phyloP scores from a whole-genome alignment of 2,888 invertebrate species.

The Dioctria rufipes region DNA sequence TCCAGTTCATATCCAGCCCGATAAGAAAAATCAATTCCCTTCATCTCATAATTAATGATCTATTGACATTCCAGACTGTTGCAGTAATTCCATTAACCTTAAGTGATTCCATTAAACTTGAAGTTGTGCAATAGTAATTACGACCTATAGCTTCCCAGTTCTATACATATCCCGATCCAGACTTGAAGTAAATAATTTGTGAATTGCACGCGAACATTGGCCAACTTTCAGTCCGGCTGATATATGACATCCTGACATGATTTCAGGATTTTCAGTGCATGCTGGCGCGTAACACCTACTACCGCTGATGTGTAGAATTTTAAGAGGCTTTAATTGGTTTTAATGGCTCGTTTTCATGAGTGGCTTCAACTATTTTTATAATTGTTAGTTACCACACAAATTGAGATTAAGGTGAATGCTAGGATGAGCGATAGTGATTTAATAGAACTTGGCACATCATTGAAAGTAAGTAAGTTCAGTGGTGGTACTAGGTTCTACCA shows the following conservation, averaged over 20 bases:
- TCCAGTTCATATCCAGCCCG: too few species aligned
- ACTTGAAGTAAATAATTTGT: background rate
- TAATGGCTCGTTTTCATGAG: conserved; percentile 10
- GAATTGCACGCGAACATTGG: background rate
- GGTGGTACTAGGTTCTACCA: too few species aligned
- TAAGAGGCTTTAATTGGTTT: conserved; percentile 32
- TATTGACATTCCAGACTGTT: conserved; percentile 6
- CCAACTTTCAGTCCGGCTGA: background rate
- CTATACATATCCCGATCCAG: too few species aligned
- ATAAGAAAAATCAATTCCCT: background rate
- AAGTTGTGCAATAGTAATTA: conserved; percentile 5
- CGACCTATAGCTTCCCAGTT: background rate
- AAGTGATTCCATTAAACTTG: conserved; percentile 2
- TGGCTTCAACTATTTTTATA: background rate
- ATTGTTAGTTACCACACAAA: background rate
- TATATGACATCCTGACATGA: conserved; percentile 32
- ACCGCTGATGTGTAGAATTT: conserved; percentile 1
- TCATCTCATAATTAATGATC: background rate
- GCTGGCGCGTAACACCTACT: conserved; percentile 22
- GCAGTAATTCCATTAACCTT: background rate
- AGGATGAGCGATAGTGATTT: conserved; percentile 22
- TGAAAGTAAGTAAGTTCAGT: background rate
- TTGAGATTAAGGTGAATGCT: conserved; percentile 8
- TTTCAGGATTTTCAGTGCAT: background rate
- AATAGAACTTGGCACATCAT: background rate